Base-by-base conservation (phyloP, 2,888 invertebrate genomes). In the Drosophila atripex region DNA sequence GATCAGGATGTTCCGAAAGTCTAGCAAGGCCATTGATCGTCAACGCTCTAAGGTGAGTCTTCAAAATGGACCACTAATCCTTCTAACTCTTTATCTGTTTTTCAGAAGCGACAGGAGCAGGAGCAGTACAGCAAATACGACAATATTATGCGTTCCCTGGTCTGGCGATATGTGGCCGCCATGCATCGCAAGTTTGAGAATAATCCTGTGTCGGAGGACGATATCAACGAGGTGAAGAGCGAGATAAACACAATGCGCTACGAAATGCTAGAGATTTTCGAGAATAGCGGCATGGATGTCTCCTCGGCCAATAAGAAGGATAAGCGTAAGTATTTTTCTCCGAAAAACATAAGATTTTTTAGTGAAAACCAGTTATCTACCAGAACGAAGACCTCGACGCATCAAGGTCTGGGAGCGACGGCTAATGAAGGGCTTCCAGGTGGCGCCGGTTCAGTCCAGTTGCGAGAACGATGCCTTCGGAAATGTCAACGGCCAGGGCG, bases 231-330 rank as follows among this genome's bases (percentile, higher is more conserved):
- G 92, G 94, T 99, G 30, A 98, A 98, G 91, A 96, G 96, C 82
- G 98, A 98, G 85, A 96, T 99, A 43, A 97, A 97, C 0, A 94
- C 98, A 0, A 95, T 98, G 93, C 94, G 97, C 76, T 98, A 96
- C 89, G 98, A 99, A 90, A 93, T 99, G 76, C 92, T 98, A 1
- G 98, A 98, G 80, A 96, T 98, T 32, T 94, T 98, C 50, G 94
- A 95, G 74, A 95, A 94, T 89, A 98, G 97, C 87, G 98, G 98
- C 43, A 95, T 97, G 95, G 95, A 97, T 89, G 94, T 96, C 0
- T 95, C 95, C 0, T 94, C 93, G 43, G 95, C 94, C 16, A 94
- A 95, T 71, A 94, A 93, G 50, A 95, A 94, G 86, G 96, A 96
- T 84, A 95, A 95, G 91, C 93, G 96, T 96, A 89, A 92, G 93